phyloP scores from a whole-genome alignment of 2,797 vertebrate genomes.

The Enteromius treurensis region DNA sequence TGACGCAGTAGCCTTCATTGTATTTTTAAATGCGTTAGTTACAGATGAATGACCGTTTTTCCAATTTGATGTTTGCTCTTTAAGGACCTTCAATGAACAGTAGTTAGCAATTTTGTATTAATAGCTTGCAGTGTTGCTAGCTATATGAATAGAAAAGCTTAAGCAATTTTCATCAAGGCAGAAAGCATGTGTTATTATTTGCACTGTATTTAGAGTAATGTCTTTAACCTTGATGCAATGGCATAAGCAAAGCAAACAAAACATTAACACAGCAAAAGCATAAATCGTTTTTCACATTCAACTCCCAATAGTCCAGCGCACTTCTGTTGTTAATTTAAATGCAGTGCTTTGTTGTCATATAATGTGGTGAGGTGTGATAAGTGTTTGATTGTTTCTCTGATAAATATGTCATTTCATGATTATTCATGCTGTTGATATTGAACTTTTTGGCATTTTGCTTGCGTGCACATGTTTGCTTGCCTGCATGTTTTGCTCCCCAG shows the following conservation, averaged over 20 bases:
- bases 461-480: too few relatives aligned
- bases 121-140: not conserved
- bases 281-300: slow-evolving; percentile 4
- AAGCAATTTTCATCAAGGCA: not conserved
- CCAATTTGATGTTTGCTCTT: not conserved
- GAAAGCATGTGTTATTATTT: not conserved
- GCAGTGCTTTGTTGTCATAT: slow-evolving; percentile 1
- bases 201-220: not conserved
- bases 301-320: not conserved
- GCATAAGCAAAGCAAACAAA: slow-evolving; percentile 8
- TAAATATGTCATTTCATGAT: slow-evolving; percentile 9
- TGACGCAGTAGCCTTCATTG: not conserved
- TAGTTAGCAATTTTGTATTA: not conserved
- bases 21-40: not conserved
- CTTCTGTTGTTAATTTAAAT: slow-evolving; percentile 1
- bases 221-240: slow-evolving; percentile 22
- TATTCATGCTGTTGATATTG: slow-evolving; percentile 13
- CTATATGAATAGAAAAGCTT: not conserved
- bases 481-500: not conserved
- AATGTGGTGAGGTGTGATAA: slow-evolving; percentile 3
- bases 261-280: not conserved
- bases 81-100: not conserved
- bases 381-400: not conserved
- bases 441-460: not conserved
- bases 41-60: not conserved